Conservation (phyloP, 2,888 invertebrate species). For the Lepas anatifera region DNA sequence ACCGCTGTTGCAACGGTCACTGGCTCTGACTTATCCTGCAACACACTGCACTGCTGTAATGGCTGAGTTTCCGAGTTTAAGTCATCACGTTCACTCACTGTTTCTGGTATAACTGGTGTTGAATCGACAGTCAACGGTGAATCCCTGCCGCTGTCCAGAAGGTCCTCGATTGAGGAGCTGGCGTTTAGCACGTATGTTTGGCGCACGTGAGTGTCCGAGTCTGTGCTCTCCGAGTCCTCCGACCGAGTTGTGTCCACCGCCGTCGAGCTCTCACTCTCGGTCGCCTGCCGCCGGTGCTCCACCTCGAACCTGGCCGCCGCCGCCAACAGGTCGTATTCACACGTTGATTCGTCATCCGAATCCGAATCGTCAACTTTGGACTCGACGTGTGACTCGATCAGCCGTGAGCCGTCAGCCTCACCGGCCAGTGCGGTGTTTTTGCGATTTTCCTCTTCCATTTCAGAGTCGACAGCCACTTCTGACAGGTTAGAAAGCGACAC, state of each 20-base stretch:
- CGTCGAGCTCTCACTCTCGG: background rate
- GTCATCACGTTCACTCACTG: too few relatives aligned
- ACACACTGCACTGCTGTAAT: too few relatives aligned
- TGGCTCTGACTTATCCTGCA: too few relatives aligned
- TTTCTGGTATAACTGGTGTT: too few relatives aligned
- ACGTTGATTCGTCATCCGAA: slow-evolving; percentile 5
- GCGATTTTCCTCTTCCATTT: slow-evolving; percentile 1
- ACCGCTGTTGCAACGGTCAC: too few relatives aligned
- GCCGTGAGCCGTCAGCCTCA: background rate
- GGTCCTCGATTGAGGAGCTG: background rate
- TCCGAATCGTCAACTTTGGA: background rate
- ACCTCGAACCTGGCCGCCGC: background rate
- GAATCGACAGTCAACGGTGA: background rate
- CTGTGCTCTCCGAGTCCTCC: background rate
- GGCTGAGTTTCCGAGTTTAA: too few relatives aligned
- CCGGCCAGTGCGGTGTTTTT: background rate
- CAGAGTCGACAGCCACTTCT: background rate
- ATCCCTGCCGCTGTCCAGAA: slow-evolving; percentile 4
- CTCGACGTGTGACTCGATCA: background rate
- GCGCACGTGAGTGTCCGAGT: background rate
- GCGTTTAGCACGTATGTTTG: background rate
- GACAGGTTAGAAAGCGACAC: background rate
- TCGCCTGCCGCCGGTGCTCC: background rate
- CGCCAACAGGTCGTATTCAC: background rate
- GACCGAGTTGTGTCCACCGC: background rate